Base-by-base conservation (phyloP, 2,888 invertebrate species). In the Andrena minutula region DNA sequence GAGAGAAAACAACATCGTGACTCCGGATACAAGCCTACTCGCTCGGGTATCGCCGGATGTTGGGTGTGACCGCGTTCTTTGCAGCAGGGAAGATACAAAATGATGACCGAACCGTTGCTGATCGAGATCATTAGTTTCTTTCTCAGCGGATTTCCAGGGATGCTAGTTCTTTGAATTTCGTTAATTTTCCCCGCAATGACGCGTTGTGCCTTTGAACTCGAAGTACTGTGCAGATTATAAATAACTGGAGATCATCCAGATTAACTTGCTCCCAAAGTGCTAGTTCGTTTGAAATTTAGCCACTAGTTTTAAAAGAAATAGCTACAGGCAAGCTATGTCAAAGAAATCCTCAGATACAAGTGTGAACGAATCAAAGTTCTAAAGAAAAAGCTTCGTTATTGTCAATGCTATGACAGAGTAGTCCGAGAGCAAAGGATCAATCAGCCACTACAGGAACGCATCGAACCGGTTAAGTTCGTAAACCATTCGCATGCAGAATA, bases 1-100 rank as follows among this genome's bases (percentile, higher is more conserved):
- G 91, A 93, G 89, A 93, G 91, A 92, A 90, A 90, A 92, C 90
- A 89, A 79, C 60, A 73, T 86, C 81, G 81, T 86, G 80, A 86
- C 79, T 82, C 77, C 47, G 68, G 65, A 28, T 35, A 75, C 58
- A 72, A 68, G 83, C 56, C 73, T 79, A 77, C 65, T 60, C 64
- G 47, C 53, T 71, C 53, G 30, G 73, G 30, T 28, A 51, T 35
- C 47, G 30, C 8, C 35, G 70, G 70, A 51, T 26, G 4, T 71
- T 47, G 70, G 35, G 10, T 32, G 49, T 5, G 23, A 58, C 47
- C 10, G 41, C 10, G 53, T 47, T 23, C 10, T 30, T 65, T 66
- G 8, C 5, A 58, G 10, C 20, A 12, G 41, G 53, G 23, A 41
- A 53, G 30, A 35, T 6, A 41, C 61, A 16, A 53, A 64, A 73